A percentile compares a stretch with the other conserved stretches of the same genome.
These are phyloP conservation scores for Microcebus jonahi DNA, from an alignment of 2,113 vertebrate species.

Conservation along the genomic window DNA sequence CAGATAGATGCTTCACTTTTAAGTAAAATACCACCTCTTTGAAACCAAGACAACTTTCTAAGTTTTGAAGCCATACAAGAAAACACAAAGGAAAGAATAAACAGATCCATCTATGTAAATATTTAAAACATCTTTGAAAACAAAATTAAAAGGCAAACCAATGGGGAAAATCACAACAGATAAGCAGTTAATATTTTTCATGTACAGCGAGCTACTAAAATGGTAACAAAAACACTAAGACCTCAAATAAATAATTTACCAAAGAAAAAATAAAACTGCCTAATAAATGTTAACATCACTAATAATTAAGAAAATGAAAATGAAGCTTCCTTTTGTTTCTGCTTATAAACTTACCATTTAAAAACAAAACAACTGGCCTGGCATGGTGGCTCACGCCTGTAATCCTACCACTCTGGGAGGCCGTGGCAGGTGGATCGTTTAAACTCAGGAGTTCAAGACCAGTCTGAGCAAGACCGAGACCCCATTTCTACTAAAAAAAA, in stretches of 20 bases:
- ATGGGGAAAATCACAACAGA: background rate
- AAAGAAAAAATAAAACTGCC: conserved; percentile 36
- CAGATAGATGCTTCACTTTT: background rate
- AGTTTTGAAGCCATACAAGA: conserved; percentile 25
- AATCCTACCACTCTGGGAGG: too few relatives aligned
- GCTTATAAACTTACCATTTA: background rate
- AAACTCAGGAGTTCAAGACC: too few relatives aligned
- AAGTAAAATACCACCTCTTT: conserved; percentile 50
- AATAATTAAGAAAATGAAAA: conserved; percentile 20
- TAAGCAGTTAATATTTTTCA: conserved; percentile 34
- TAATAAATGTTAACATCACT: conserved; percentile 19
- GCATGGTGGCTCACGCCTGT: too few relatives aligned
- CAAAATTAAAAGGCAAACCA: conserved; percentile 32
- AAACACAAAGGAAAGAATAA: conserved; percentile 35
- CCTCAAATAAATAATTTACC: conserved; percentile 27
- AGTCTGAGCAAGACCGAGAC: too few relatives aligned
- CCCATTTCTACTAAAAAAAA: too few relatives aligned
- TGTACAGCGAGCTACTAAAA: background rate
- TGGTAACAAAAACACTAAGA: conserved; percentile 22
- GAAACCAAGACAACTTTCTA: conserved; percentile 35
- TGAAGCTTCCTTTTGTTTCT: background rate
- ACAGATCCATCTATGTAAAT: background rate
- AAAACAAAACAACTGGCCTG: background rate
- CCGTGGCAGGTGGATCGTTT: too few relatives aligned
- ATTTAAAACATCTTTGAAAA: conserved; percentile 39